A percentile compares a stretch with the other conserved stretches of the same genome.
These are phyloP conservation scores for Promerops cafer DNA, from an alignment of 2,113 vertebrate genomes.

Conservation along the genomic window DNA sequence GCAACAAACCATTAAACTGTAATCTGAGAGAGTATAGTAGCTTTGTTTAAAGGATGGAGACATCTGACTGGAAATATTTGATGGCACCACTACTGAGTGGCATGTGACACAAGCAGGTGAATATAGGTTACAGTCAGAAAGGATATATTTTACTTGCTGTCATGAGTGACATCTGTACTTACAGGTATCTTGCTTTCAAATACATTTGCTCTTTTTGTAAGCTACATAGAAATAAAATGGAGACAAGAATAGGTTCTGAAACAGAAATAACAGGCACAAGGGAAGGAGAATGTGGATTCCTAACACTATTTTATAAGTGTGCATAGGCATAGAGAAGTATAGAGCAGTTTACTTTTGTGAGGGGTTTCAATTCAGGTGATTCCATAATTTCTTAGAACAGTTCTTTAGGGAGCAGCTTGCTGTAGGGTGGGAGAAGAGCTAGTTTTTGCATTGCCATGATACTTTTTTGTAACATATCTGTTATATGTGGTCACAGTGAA, in stretches of 20 bases:
- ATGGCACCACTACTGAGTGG: not conserved
- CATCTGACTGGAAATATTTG: not conserved
- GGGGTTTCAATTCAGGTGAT: not conserved
- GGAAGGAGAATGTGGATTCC: not conserved
- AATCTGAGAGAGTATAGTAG: not conserved
- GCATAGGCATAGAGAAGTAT: not conserved
- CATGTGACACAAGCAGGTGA: not conserved
- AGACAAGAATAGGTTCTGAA: not conserved
- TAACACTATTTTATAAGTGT: rapidly evolving
- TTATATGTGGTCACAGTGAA: not conserved
- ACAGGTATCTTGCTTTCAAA: not conserved
- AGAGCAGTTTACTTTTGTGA: not conserved
- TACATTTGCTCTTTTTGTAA: not conserved
- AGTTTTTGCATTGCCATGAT: not conserved
- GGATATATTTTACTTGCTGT: not conserved
- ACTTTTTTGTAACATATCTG: not conserved
- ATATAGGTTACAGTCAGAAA: not conserved
- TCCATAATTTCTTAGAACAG: not conserved
- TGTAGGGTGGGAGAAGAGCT: not conserved
- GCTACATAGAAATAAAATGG: not conserved
- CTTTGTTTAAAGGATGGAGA: not conserved
- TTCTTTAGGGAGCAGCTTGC: not conserved
- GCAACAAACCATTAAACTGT: not conserved
- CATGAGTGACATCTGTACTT: not conserved
- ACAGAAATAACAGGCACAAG: not conserved